Evolutionary conservation across 2,888 invertebrate species (phyloP), one percentile per base, ranked within the genome.

Genomic region (Synanthedon tipuliformis): DNA sequence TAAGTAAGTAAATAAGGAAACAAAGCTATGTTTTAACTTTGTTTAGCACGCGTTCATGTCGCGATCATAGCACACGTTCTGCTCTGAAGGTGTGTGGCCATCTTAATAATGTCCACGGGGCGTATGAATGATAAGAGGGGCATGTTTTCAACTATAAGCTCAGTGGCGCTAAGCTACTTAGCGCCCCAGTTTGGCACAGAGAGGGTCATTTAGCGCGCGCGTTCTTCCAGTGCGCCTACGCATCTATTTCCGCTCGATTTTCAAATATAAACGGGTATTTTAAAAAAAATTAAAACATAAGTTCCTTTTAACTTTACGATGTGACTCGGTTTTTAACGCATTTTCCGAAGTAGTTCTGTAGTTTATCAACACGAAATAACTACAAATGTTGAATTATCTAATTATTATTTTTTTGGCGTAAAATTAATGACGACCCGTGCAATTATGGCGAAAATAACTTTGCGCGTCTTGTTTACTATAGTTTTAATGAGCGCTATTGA

Each of bases 131-230:
- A 23, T 16, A 49, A 15, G 49, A 18, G 49, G 49, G 16, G 49
- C 49, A 15, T 15, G 49, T 16, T 16, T 16, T 45, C 7, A 45
- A 15, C 8, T 45, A 13, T 15, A 49, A 49, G 49, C 49, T 49
- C 49, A 15, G 45, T 45, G 45, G 45, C 50, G 50, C 13, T 34
- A 40, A 59, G 57, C 56, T 59, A 57, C 55, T 53, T 56, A 56
- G 64, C 71, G 72, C 70, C 68, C 75, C 75, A 78, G 74, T 76
- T 68, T 60, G 58, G 56, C 59, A 56, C 61, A 61, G 65, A 63
- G 65, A 63, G 65, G 69, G 66, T 71, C 75, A 64, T 60, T 59
- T 64, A 58, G 61, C 66, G 67, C 73, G 71, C 73, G 69, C 71
- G 68, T 54, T 56, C 53, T 15, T 13, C 49, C 49, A 23, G 7